phyloP scores from a whole-genome alignment of 2,797 vertebrate genomes.

The Pachyuromys duprasi region DNA sequence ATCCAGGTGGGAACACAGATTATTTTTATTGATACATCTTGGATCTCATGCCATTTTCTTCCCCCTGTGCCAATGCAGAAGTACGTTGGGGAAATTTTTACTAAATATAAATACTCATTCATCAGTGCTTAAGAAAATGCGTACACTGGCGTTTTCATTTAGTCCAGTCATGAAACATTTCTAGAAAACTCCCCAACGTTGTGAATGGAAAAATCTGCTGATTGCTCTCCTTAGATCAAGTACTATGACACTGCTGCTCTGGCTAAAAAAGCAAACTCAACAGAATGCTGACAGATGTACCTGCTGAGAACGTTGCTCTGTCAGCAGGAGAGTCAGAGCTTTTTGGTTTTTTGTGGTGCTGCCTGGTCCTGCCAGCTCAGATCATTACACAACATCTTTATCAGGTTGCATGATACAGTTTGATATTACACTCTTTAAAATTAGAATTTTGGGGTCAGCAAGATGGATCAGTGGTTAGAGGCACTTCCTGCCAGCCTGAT shows the following conservation, averaged over 20 bases:
- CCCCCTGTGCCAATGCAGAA: background rate
- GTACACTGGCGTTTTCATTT: constrained; percentile 39
- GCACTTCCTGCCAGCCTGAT: background rate
- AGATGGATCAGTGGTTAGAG: background rate
- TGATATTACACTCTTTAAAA: constrained; percentile 62
- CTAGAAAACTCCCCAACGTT: constrained; percentile 53
- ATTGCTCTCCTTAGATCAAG: constrained; percentile 42
- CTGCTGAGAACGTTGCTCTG: constrained; percentile 75
- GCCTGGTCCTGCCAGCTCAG: constrained; percentile 58
- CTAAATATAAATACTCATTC: constrained; percentile 1
- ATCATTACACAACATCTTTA: constrained; percentile 72
- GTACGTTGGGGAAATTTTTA: constrained; percentile 45
- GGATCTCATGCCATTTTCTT: background rate
- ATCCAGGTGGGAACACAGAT: background rate
- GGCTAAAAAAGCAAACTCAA: constrained; percentile 74
- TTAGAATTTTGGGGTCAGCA: background rate
- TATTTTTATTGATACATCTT: constrained; percentile 12
- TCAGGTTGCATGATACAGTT: constrained; percentile 52
- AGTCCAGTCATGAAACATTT: constrained; percentile 54
- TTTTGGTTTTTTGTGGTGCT: constrained; percentile 47
- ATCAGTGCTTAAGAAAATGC: constrained; percentile 23
- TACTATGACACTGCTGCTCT: constrained; percentile 10
- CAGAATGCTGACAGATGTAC: constrained; percentile 66
- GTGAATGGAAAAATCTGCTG: constrained; percentile 74
- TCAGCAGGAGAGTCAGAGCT: constrained; percentile 70